phyloP scores from a whole-genome alignment of 2,888 invertebrate species.

The Megamerina dolium region DNA sequence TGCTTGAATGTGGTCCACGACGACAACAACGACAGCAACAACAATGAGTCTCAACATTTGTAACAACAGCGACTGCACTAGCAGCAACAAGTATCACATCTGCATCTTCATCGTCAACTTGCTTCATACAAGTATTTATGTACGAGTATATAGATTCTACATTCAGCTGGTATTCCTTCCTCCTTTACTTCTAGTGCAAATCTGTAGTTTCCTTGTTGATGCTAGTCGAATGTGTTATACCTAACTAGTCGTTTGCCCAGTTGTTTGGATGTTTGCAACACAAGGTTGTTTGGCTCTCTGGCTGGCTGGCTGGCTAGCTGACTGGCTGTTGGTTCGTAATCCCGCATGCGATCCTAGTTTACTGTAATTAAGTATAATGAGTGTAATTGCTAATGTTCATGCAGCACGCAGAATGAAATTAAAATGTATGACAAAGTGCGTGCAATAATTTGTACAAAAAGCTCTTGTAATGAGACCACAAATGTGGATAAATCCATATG shows the following conservation, averaged over 20 bases:
- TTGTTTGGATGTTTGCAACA: not conserved
- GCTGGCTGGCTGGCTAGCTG: not conserved
- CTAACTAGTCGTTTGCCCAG: no score
- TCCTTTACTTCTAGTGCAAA: no score
- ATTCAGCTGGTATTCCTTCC: no score
- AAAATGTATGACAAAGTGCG: conserved; percentile 48
- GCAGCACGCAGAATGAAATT: conserved; percentile 33
- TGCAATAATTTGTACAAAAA: conserved; percentile 46
- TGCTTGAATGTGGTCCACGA: not conserved
- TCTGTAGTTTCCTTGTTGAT: no score
- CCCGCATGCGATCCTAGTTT: conserved; percentile 20
- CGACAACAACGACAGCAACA: not conserved
- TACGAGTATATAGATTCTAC: no score
- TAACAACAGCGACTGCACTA: not conserved
- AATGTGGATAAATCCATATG: no score
- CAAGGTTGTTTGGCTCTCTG: not conserved
- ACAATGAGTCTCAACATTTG: not conserved
- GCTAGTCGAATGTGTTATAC: no score
- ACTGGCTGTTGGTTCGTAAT: not conserved
- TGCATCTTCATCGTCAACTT: no score
- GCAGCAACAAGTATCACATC: no score
- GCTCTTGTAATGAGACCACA: conserved; percentile 26
- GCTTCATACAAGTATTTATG: no score
- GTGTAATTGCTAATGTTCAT: conserved; percentile 43
- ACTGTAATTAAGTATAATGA: conserved; percentile 47